Conservation (phyloP, 2,888 invertebrate genomes). For the Ryuthela nishihirai region DNA sequence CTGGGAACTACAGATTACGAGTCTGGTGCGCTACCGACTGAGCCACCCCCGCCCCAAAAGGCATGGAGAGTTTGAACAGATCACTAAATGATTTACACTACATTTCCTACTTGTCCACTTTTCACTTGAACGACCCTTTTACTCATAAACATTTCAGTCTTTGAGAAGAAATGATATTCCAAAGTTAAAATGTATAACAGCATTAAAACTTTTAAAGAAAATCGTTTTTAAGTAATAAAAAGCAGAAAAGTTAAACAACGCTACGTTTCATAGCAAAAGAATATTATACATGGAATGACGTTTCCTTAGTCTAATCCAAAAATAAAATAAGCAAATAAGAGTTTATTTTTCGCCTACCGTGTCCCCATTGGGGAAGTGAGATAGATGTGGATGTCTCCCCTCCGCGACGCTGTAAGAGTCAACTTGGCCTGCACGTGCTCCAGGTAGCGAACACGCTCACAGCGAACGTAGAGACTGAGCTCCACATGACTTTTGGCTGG, state of each 20-base stretch:
- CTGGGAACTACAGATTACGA: too few species aligned
- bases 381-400: slow-evolving; percentile 92
- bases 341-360: slow-evolving; percentile 23
- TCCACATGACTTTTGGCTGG: slow-evolving; percentile 70
- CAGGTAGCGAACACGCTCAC: slow-evolving; percentile 83
- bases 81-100: too few species aligned
- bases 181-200: too few species aligned
- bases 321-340: not conserved
- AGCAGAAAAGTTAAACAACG: not conserved
- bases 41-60: too few species aligned
- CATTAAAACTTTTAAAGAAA: not conserved
- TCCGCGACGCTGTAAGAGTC: slow-evolving; percentile 77
- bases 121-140: too few species aligned
- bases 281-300: not conserved
- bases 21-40: too few species aligned
- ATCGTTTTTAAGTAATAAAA: not conserved
- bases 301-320: not conserved
- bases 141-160: too few species aligned
- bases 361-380: slow-evolving; percentile 87
- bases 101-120: too few species aligned
- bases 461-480: slow-evolving; percentile 71
- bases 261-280: not conserved
- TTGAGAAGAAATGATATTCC: too few species aligned
- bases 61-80: too few species aligned
- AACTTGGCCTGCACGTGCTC: slow-evolving; percentile 90